Conservation (phyloP, 2,888 invertebrate species). For the Dascillus cervinus region DNA sequence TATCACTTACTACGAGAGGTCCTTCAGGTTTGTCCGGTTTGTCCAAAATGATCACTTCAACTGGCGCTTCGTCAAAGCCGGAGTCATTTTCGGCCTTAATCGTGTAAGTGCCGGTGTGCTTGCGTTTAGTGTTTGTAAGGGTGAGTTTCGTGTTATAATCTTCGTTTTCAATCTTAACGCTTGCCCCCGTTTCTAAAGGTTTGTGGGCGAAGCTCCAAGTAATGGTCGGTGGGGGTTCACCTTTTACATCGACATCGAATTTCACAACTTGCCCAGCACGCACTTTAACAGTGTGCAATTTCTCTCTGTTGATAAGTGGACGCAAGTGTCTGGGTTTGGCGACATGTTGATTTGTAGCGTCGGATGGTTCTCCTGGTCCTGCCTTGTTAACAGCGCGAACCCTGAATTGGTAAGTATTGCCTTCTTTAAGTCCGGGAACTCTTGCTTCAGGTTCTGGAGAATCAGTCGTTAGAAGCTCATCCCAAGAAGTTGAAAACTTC, state of each 20-base stretch:
- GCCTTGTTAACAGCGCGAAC: conserved; percentile 92
- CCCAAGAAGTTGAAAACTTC: conserved; percentile 69
- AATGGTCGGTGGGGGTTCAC: conserved; percentile 91
- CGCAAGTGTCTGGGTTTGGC: conserved; percentile 83
- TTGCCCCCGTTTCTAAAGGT: conserved; percentile 59
- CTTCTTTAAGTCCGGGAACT: conserved; percentile 80
- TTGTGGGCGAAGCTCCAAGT: conserved; percentile 69
- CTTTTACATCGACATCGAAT: conserved; percentile 89
- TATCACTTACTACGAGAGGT: conserved; percentile 82
- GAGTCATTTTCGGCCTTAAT: conserved; percentile 89
- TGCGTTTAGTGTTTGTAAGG: conserved; percentile 71
- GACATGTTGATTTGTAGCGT: conserved; percentile 77
- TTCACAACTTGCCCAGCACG: conserved; percentile 86
- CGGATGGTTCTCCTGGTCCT: conserved; percentile 86
- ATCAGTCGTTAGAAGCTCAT: conserved; percentile 68
- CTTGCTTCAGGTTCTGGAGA: conserved; percentile 73
- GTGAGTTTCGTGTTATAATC: conserved; percentile 86
- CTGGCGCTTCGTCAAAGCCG: conserved; percentile 88
- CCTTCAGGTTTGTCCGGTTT: conserved; percentile 86
- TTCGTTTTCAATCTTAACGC: conserved; percentile 76
- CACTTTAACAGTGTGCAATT: conserved; percentile 79
- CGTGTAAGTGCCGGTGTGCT: conserved; percentile 84
- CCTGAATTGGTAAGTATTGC: conserved; percentile 92
- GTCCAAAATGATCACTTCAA: conserved; percentile 81
- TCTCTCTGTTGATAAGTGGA: conserved; percentile 92